Evolutionary conservation across 2,888 invertebrate species (phyloP), one percentile per base, ranked within the genome.

Genomic region (Isoperla grammatica): DNA sequence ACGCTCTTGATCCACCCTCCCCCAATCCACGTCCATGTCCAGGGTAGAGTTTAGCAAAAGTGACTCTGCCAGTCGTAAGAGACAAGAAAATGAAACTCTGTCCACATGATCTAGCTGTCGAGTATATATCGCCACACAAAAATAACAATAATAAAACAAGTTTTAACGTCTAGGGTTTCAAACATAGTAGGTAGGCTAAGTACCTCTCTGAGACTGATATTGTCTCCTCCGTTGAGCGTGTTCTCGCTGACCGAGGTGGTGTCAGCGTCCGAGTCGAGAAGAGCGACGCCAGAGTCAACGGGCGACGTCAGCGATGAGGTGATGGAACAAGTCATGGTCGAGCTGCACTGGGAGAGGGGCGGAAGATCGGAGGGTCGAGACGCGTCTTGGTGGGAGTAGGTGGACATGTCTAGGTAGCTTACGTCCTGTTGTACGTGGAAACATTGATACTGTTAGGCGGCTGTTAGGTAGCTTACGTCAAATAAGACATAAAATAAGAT

Each of bases 241-340:
- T 57, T 60, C 55, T 59, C 61, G 29, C 59, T 59, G 23, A 61
- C 43, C 1, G 62, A 62, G 11, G 61, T 63, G 11, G 49, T 67
- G 59, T 75, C 75, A 69, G 74, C 73, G 48, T 75, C 75, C 49
- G 74, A 74, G 56, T 75, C 75, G 3, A 75, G 67, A 9, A 63
- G 43, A 15, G 73, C 74, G 17, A 75, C 86, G 53, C 90, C 90
- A 65, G 88, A 89, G 76, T 90, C 90, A 68, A 87, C 88, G 54
- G 90, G 90, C 63, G 90, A 81, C 57, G 79, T 76, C 59, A 81
- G 72, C 68, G 79, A 80, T 37, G 77, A 77, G 9, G 75, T 74
- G 40, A 72, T 72, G 61, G 76, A 76, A 23, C 75, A 75, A 22
- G 74, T 74, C 74, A 76, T 65, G 35, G 45, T 37, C 15, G 48